Base-by-base conservation (phyloP, 2,888 invertebrate genomes). In the Tenthredo distinguenda region DNA sequence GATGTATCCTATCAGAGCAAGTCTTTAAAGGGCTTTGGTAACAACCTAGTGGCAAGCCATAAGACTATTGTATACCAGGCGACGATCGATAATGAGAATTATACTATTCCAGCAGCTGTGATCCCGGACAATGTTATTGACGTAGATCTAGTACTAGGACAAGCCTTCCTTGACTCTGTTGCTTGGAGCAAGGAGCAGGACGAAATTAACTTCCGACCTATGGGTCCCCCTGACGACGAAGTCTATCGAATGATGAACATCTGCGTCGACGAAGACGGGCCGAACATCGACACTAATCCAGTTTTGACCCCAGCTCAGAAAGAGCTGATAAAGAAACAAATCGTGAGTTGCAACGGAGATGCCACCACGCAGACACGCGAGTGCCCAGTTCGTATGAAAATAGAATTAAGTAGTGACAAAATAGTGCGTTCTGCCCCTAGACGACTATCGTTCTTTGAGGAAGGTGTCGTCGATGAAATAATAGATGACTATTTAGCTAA, bases 361-460 rank as follows among this genome's bases (percentile, higher is more conserved):
- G 37, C 12, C 26, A 77, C 18, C 50, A 2, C 2, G 9, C 26
- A 47, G n/a, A 31, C 37, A 50, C 77, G 47, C 21, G 55, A 77
- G 77, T n/a, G 9, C 26, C 77, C 50, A n/a, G 77, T 77, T n/a
- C 21, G n/a, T 7, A 15, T 77, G 15, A 77, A 31, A 55, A 77
- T 77, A 26, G 37, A 37, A 18, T 43, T 55, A 18, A 79, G 3
- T 12, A 55, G 34, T 40, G 77, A 55, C 5, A 50, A 31, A 4
- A 2, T 40, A 2, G 31, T 79, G 15, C 26, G 34, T 18, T 79
- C 55, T 6, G 15, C n/a, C 0, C 88, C 87, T 0, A 31, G 88
- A 65, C 62, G 88, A 34, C 85, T 89, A 71, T 87, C 89, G 5
- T 88, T 76, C 85, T 31, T 18, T 21, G 89, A 88, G 18, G 87